Evolutionary conservation across 2,888 invertebrate genomes (phyloP), one percentile per base, ranked within the genome.

Genomic region (Chouioia cunea): DNA sequence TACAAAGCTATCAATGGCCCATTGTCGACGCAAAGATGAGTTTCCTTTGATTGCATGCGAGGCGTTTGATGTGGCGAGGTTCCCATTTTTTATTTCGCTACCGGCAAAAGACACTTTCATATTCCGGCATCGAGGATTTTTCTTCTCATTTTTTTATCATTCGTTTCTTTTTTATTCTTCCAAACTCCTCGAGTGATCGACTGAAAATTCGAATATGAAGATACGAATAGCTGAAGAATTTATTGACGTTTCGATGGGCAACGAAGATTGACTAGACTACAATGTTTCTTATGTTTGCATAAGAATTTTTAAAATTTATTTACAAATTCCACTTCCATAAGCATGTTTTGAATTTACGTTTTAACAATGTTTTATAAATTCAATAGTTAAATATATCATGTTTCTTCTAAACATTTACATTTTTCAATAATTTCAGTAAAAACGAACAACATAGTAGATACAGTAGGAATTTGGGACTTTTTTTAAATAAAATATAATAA

Each of bases 21-120:
- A 81, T 80, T 80, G 79, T 80, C 76, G 79, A 73, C 36, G 72
- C 77, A 73, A 80, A 80, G 79, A 81, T 79, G 79, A 78, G 78
- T 79, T 81, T 79, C 78, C 79, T 80, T 80, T 79, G 79, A 81
- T 79, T 82, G 81, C 77, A 74, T 4, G 53, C 64, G 67, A 63
- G 59, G 57, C 22, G 22, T 50, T 67, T 59, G 50, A 73, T 62
- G 73, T 70, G 73, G 62, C 57, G 70, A 53, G 62, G 15, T 54
- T 59, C 63, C 20, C 22, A n/a, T 44, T 56, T 50, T 57, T 52
- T 46, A 54, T 53, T 23, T 36, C 10, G 36, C 22, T 16, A 18
- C 46, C 22, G 16, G 20, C 20, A 59, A 62, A 48, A 62, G 48
- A 68, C 20, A 56, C 65, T 57, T 50, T 65, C 57, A 57, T 65